phyloP scores from a whole-genome alignment of 2,113 vertebrate genomes.

The Taxidea taxus region DNA sequence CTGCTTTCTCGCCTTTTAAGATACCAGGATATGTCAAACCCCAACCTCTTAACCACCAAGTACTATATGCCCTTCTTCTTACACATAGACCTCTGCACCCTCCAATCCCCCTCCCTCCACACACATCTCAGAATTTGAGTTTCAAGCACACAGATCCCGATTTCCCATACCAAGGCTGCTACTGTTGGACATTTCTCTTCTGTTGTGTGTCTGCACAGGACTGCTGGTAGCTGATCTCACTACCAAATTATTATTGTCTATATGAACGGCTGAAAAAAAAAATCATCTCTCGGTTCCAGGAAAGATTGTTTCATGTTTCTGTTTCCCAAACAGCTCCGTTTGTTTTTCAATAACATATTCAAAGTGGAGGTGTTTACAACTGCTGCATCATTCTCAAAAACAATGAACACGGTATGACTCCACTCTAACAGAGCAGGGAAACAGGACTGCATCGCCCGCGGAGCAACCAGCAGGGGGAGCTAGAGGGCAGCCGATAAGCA shows the following conservation, averaged over 20 bases:
- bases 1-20: neutral
- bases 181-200: neutral
- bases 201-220: neutral
- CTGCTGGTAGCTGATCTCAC: neutral
- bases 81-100: neutral
- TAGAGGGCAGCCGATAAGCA: neutral
- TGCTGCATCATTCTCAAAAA: slow-evolving; percentile 1
- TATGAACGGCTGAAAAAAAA: neutral
- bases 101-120: neutral
- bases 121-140: neutral
- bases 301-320: neutral
- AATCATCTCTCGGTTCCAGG: neutral
- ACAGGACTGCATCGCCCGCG: neutral
- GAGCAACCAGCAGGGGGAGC: slow-evolving; percentile 71
- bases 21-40: neutral
- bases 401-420: rapidly evolving
- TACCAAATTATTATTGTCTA: neutral
- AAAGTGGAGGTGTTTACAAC: neutral
- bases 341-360: neutral
- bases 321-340: slow-evolving; percentile 43
- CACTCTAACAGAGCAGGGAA: neutral
- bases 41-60: neutral
- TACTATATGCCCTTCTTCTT: rapidly evolving
- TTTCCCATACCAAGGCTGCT: neutral
- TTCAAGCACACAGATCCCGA: neutral